Evolutionary conservation across 2,888 invertebrate species (phyloP).

Genomic region (Busseola fusca): DNA sequence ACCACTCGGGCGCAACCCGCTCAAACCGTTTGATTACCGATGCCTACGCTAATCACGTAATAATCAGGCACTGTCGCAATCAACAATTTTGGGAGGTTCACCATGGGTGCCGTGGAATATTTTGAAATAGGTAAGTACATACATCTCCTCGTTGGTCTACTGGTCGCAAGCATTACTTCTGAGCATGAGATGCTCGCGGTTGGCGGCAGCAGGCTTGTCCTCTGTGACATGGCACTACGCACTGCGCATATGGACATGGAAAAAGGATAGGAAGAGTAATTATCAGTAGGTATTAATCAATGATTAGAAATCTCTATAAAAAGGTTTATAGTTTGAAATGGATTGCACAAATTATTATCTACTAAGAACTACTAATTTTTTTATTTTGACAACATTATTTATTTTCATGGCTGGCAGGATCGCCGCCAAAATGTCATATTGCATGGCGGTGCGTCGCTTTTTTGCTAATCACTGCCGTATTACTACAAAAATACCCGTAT

Average conservation of each 20-base stretch:
- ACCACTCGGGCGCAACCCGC: too few species aligned
- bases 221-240: neutral
- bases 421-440: slow-evolving; percentile 78
- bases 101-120: too few species aligned
- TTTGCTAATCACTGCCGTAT: slow-evolving; percentile 85
- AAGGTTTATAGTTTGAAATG: neutral
- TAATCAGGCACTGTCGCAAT: too few species aligned
- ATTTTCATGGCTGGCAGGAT: slow-evolving; percentile 46
- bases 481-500: slow-evolving; percentile 76
- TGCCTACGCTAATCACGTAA: too few species aligned
- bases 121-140: too few species aligned
- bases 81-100: too few species aligned
- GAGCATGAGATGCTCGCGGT: too few species aligned
- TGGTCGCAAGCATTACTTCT: too few species aligned
- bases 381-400: slow-evolving; percentile 24
- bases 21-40: too few species aligned
- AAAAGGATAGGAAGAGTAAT: neutral
- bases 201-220: too few species aligned
- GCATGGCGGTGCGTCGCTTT: slow-evolving; percentile 83
- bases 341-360: neutral
- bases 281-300: neutral
- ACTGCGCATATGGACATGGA: neutral
- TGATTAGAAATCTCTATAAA: neutral
- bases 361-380: slow-evolving; percentile 31
- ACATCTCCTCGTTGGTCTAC: too few species aligned